Base-by-base conservation (phyloP, 2,113 vertebrate species). In the Boulengeromyrus knoepffleri region DNA sequence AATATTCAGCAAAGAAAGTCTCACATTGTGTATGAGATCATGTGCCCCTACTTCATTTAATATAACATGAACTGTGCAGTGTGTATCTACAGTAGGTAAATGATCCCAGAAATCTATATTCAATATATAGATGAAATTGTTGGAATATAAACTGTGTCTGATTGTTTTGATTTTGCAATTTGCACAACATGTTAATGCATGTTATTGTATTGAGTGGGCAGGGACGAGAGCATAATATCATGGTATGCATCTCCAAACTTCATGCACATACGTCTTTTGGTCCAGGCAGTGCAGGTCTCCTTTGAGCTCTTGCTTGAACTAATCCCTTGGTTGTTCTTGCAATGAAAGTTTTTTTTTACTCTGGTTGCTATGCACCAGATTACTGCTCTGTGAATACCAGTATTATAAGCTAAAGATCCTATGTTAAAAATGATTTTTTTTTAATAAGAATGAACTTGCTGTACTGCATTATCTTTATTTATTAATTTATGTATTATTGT, bases 381-480 rank as follows among this genome's bases (percentile, higher is more conserved):
- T 24, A 88, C 74, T 49, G 58, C 27, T 85, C 39, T 90, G 85
- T 88, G 45, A 88, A 83, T 88, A 90, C 45, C 74, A 19, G 89
- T 84, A 74, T 19, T 88, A 52, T 84, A 88, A 88, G 80, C 24
- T 80, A 80, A 10, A 45, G 42, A 53, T 84, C n/a, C 85, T 66
- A 56, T 52, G 45, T 27, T n/a, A 85, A 21, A 84, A 19, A 46
- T 53, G 15, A 24, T 58, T 58, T 24, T 24, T 70, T 49, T 12
- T 89, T 53, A 56, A 91, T 21, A 45, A 47, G 15, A 49, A 49
- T 49, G 36, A 88, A 88, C 39, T 66, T 46, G 27, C 15, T 42
- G 74, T 15, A 80, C 74, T 80, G 36, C 17, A 80, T 80, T 39
- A 6, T 49, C 42, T 86, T 47, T 87, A 87, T 31, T 53, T 31